Conservation (phyloP, 2,113 vertebrate genomes). For the Gopherus evgoodei region DNA sequence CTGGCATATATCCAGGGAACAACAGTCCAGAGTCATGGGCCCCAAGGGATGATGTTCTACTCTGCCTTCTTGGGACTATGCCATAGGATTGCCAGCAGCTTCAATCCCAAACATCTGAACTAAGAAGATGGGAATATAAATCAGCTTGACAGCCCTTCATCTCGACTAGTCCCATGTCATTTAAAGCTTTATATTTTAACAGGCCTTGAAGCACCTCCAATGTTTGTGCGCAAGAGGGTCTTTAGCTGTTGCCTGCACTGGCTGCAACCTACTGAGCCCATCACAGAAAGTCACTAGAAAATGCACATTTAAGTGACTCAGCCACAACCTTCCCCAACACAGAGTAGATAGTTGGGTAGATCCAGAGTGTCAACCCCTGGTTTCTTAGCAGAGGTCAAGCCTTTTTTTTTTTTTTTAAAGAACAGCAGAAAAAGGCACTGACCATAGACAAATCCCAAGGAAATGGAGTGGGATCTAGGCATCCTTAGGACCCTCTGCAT, state of each 20-base stretch:
- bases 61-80: neutral
- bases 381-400: neutral
- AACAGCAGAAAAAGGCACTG: neutral
- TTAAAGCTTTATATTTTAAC: neutral
- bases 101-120: neutral
- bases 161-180: neutral
- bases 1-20: fast-evolving
- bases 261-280: neutral
- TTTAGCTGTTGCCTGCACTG: neutral
- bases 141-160: neutral
- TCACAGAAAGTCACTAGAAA: neutral
- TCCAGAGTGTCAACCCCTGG: neutral
- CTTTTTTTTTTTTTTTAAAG: neutral
- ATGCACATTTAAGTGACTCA: neutral
- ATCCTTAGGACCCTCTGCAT: neutral
- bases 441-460: neutral
- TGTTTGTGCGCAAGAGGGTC: neutral
- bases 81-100: neutral
- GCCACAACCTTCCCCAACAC: neutral
- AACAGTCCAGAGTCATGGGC: fast-evolving
- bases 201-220: neutral
- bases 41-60: neutral
- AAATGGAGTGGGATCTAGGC: neutral
- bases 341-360: neutral
- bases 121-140: neutral